Percentiles rank a stretch among this genome's conserved stretches.
These are phyloP conservation scores for Plecturocebus donacophilus DNA, from an alignment of 2,113 vertebrate species.

Conservation along the genomic window DNA sequence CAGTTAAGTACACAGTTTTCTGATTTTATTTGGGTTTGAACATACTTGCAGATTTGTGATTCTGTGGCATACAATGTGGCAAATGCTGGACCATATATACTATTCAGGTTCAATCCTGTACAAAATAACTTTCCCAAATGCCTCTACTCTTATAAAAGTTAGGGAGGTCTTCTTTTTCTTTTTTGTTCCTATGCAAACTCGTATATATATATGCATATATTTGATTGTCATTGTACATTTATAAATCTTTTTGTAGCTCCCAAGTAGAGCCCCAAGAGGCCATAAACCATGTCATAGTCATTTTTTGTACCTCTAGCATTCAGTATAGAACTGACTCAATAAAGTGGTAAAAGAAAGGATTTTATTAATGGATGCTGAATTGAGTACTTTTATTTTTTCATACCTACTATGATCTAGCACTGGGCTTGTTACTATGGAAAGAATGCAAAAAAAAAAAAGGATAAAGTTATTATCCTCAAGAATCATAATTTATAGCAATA, in stretches of 20 bases:
- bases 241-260: background rate
- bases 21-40: background rate
- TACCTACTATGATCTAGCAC: background rate
- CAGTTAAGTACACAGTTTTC: background rate
- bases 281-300: background rate
- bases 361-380: background rate
- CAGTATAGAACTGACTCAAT: background rate
- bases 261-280: background rate
- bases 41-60: background rate
- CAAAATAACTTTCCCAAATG: background rate
- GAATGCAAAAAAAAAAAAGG: background rate
- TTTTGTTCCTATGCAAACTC: background rate
- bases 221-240: background rate
- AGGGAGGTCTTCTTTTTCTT: background rate
- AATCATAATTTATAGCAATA: background rate
- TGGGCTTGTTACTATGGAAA: background rate
- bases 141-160: background rate
- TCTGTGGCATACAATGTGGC: background rate
- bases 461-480: background rate
- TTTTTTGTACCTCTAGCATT: background rate
- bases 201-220: background rate
- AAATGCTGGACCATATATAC: background rate
- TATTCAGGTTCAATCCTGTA: background rate
- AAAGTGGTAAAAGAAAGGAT: background rate
- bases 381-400: background rate